Conservation (phyloP, 2,113 vertebrate genomes). For the Alaudala cheleensis region DNA sequence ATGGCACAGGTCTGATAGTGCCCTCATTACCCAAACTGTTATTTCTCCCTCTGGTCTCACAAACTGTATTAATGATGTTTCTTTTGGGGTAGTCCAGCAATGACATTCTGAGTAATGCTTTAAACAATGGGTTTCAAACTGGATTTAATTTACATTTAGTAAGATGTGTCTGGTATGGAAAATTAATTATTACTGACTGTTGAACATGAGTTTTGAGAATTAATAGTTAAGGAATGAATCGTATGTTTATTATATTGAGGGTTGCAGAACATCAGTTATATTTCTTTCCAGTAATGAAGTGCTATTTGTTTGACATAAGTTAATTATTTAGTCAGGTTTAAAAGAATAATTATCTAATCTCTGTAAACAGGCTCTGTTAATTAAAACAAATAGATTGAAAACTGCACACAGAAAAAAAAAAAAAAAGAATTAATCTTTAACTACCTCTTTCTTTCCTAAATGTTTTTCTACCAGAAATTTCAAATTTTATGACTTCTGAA, state of each 20-base stretch:
- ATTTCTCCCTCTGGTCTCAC: constrained; percentile 60
- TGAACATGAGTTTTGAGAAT: neutral
- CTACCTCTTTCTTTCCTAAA: neutral
- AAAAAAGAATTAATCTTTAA: neutral
- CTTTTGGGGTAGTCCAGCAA: constrained; percentile 8
- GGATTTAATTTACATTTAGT: constrained; percentile 59
- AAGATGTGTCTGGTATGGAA: constrained; percentile 23
- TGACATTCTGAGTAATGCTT: constrained; percentile 32
- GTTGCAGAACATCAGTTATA: neutral
- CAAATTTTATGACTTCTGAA: neutral
- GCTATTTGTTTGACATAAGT: constrained; percentile 17
- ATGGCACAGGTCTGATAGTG: constrained; percentile 6
- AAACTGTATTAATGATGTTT: constrained; percentile 21
- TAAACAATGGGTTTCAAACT: constrained; percentile 16
- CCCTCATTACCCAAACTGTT: constrained; percentile 37
- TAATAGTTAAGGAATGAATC: constrained; percentile 11
- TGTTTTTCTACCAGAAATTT: neutral
- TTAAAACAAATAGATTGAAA: neutral
- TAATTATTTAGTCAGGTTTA: constrained; percentile 24
- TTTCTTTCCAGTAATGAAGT: constrained; percentile 23
- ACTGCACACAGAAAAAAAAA: neutral
- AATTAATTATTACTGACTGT: constrained; percentile 39
- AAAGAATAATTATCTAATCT: constrained; percentile 14
- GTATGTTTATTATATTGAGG: neutral
- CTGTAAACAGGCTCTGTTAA: neutral